Evolutionary conservation across 1,140 invertebrate genomes (phyloP).

Genomic region (Drosophila burlai): DNA sequence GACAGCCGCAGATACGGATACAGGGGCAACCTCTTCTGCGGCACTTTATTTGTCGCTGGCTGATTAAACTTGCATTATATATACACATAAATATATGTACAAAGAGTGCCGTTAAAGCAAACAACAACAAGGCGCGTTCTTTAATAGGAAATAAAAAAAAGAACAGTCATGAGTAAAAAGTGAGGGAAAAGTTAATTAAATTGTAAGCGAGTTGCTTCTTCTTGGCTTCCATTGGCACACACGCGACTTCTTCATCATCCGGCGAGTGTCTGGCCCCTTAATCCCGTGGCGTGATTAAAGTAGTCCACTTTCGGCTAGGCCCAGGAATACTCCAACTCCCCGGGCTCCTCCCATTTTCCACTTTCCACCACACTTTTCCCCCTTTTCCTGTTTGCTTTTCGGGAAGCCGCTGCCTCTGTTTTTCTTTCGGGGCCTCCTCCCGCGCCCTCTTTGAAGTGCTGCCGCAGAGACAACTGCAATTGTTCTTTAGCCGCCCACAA

Average conservation of each 20-base stretch:
- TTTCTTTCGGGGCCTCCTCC: constrained; percentile 21
- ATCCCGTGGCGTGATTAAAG: constrained; percentile 82
- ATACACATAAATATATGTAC: constrained; percentile 46
- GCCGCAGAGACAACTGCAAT: constrained; percentile 60
- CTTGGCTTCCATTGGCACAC: constrained; percentile 27
- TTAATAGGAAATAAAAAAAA: constrained; percentile 73
- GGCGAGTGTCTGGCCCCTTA: constrained; percentile 61
- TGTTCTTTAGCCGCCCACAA: constrained; percentile 46
- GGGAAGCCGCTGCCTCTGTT: constrained; percentile 41
- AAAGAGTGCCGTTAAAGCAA: constrained; percentile 79
- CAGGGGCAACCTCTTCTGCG: constrained; percentile 39
- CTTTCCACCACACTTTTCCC: neutral
- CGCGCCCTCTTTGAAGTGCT: constrained; percentile 53
- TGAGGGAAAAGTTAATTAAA: constrained; percentile 72
- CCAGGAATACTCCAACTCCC: constrained; percentile 26
- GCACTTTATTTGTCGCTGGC: constrained; percentile 65
- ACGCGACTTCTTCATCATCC: constrained; percentile 82
- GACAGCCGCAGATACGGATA: constrained; percentile 14
- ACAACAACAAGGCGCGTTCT: constrained; percentile 65
- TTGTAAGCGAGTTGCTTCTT: constrained; percentile 59
- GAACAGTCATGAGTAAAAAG: neutral
- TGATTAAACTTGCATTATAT: constrained; percentile 81
- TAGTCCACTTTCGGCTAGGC: constrained; percentile 64
- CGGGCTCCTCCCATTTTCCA: neutral
- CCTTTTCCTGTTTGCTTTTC: constrained; percentile 51